Evolutionary conservation across 2,113 vertebrate genomes (phyloP), one percentile per base, ranked within the genome.

Genomic region (Rhinoptilus africanus): DNA sequence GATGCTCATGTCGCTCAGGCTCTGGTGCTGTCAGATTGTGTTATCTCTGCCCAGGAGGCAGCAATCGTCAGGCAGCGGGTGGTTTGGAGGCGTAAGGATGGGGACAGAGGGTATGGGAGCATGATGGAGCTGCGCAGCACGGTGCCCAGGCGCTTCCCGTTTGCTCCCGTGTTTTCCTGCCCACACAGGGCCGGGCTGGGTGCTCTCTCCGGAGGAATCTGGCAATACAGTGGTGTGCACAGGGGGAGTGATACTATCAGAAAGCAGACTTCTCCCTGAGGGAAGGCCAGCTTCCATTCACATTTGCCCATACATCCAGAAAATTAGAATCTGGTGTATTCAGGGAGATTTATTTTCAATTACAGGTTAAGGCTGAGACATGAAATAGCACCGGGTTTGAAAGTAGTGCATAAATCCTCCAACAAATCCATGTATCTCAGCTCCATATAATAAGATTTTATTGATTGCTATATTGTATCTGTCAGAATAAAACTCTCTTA

Each of bases 301-400:
- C n/a, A 48, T 94, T 66, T 93, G 91, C 94, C 92, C 93, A 91
- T 9, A 73, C 86, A 85, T 75, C 93, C 96, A 91, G 95, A 96
- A 93, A 96, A 92, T 89, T 63, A 62, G 95, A 91, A 95, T 73
- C 96, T 71, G 73, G 72, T 95, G 88, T 94, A 86, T 89, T 63
- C 66, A 35, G 81, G 78, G 92, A 97, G 96, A 97, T 97, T 98
- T 97, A 92, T 98, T 98, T 98, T 97, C 97, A 97, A 95, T 98
- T 96, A 97, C 92, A 97, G 97, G 96, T 96, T 92, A 93, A 95
- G 69, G 93, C 96, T 87, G 92, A 97, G 92, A 96, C 88, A 60
- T 95, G 93, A 96, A 95, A 89, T 97, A 97, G 95, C 74, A 43
- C 77, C 4, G 6, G 57, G 66, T 73, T 83, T 69, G 95, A 96